phyloP scores from a whole-genome alignment of 2,888 invertebrate species.

The Eupithecia inturbata region DNA sequence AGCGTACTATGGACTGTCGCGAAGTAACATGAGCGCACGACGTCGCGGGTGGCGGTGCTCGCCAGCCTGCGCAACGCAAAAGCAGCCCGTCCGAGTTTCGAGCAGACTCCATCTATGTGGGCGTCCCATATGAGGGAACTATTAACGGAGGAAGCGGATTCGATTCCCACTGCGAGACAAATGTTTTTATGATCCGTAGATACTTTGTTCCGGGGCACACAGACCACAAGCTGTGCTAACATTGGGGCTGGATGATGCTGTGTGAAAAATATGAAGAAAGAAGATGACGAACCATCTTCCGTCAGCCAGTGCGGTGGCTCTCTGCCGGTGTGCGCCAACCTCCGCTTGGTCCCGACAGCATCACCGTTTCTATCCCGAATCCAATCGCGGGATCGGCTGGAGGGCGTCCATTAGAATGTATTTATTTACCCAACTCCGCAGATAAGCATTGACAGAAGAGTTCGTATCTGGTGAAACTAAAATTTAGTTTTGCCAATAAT shows the following conservation, averaged over 20 bases:
- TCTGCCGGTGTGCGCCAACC: neutral
- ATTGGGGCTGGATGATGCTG: neutral
- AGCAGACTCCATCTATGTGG: too few species aligned
- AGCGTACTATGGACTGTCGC: too few species aligned
- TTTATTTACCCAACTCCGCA: constrained; percentile 10
- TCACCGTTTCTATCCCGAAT: constrained; percentile 67
- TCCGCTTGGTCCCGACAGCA: constrained; percentile 36
- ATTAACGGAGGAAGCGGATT: neutral
- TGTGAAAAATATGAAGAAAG: neutral
- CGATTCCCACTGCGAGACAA: neutral
- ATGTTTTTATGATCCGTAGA: neutral
- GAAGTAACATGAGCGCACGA: too few species aligned
- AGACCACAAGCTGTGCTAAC: neutral
- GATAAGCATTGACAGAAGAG: neutral
- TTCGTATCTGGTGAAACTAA: neutral
- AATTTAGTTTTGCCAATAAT: too few species aligned
- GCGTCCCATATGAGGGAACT: too few species aligned
- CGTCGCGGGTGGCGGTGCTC: too few species aligned
- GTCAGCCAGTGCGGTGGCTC: neutral
- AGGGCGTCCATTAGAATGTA: constrained; percentile 9
- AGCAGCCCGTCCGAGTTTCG: too few species aligned
- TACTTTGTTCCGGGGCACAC: neutral
- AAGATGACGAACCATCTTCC: neutral
- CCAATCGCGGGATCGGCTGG: constrained; percentile 56
- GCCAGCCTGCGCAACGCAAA: too few species aligned